Conservation (phyloP, 2,888 invertebrate species). For the Sclerodermus sp. region DNA sequence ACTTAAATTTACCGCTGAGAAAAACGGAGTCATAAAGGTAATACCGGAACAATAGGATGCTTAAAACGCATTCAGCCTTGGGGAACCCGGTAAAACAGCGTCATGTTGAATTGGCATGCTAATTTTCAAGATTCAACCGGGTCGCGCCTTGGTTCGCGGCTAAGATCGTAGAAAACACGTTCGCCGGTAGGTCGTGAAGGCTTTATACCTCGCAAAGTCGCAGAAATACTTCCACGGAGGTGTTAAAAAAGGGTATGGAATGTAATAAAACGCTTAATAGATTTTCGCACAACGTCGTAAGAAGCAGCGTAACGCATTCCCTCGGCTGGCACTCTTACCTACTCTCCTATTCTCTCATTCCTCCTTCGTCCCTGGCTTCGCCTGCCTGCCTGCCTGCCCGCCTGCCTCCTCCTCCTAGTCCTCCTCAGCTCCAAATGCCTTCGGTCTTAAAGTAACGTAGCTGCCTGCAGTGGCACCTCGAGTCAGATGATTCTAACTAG, state of each 20-base stretch:
- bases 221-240: neutral
- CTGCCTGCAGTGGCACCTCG: constrained; percentile 3
- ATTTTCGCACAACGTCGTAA: constrained; percentile 8
- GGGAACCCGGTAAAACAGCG: too few relatives aligned
- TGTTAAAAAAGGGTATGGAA: constrained; percentile 1
- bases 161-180: too few relatives aligned
- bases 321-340: constrained; percentile 5
- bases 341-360: neutral
- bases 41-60: too few relatives aligned
- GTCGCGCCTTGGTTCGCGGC: too few relatives aligned
- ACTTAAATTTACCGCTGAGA: too few relatives aligned
- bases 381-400: neutral
- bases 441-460: constrained; percentile 15
- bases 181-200: neutral
- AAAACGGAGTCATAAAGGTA: too few relatives aligned
- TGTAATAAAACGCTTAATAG: constrained; percentile 15
- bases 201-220: neutral
- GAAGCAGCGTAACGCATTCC: constrained; percentile 19
- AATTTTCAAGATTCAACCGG: too few relatives aligned
- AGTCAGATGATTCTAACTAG: too few relatives aligned
- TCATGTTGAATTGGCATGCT: too few relatives aligned
- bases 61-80: too few relatives aligned
- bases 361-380: neutral
- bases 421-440: constrained; percentile 2
- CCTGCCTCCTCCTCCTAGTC: neutral